phyloP scores from a whole-genome alignment of 2,113 vertebrate genomes.

The Calyptommatus sinebrachiatus region DNA sequence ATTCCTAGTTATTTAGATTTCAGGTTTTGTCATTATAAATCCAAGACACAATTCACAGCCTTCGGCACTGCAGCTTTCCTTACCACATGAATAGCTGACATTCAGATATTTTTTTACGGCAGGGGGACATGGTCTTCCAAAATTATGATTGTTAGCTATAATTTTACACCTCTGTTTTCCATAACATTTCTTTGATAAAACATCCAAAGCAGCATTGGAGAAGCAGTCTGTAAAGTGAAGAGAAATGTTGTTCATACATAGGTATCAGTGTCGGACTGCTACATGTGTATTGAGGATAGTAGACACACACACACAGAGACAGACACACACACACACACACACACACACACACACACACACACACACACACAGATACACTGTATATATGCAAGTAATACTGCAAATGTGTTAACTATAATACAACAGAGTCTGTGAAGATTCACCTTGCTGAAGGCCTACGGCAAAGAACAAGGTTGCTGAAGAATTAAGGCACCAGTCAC shows the following conservation, averaged over 20 bases:
- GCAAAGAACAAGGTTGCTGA: not conserved
- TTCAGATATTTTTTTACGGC: constrained; percentile 91
- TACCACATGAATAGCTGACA: constrained; percentile 91
- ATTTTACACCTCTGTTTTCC: constrained; percentile 86
- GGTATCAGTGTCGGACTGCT: not conserved
- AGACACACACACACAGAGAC: too few species aligned
- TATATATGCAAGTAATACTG: not conserved
- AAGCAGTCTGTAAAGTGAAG: constrained; percentile 83
- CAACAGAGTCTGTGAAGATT: too few species aligned
- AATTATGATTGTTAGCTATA: constrained; percentile 77
- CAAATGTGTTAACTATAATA: too few species aligned
- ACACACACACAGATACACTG: too few species aligned
- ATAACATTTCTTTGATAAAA: constrained; percentile 84
- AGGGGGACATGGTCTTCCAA: constrained; percentile 88
- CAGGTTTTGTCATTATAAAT: not conserved
- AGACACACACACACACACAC: too few species aligned
- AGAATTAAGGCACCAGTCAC: not conserved
- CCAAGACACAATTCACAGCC: not conserved
- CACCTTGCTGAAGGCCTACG: too few species aligned
- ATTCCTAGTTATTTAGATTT: not conserved
- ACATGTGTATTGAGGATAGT: not conserved
- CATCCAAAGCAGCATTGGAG: constrained; percentile 81
- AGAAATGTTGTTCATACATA: not conserved
- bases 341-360: too few species aligned
- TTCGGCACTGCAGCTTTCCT: constrained; percentile 37